Base-by-base conservation (phyloP, 2,113 vertebrate species). In the Ochotona curzoniae region DNA sequence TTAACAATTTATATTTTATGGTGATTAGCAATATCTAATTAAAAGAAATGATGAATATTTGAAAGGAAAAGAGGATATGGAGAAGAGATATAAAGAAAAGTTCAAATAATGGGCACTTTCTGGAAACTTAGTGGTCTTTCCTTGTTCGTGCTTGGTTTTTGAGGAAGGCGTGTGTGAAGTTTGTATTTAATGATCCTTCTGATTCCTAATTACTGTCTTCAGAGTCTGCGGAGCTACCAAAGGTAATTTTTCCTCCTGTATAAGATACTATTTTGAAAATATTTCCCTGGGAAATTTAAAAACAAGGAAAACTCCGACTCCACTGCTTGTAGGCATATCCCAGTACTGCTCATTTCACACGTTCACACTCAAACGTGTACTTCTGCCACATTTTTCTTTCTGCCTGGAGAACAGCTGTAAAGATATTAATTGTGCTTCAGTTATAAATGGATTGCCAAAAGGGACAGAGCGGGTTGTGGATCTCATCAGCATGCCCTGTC, bases 401-500 rank as follows among this genome's bases (percentile, higher is more conserved):
- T 95, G 69, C 89, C 76, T 61, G 28, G 87, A 93, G 94, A 96
- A 94, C 92, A 96, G 92, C 96, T 95, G 92, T 95, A 84, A 94
- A 97, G 73, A 94, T 86, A 86, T 83, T 96, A 28, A 81, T 96
- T 96, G 92, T 95, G 85, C 90, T 96, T 93, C 83, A 28, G 88
- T 96, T 96, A 94, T 32, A 97, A 91, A 89, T 95, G 87, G 51
- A 90, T 95, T 95, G 89, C 96, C 95, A 83, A 93, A 90, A 97
- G 96, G 93, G 93, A 94, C 89, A 91, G 96, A 96, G 94, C 17
- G 64, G 91, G 90, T 32, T 96, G 74, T 93, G 87, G 93, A 66
- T 93, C 92, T 94, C 97, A 97, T 97, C 95, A 96, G 25, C 84
- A 32, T 10, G 12, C 91, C 93, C 69, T 2, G 49, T 93, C 93